Conservation (phyloP, 2,888 invertebrate species). For the Hyppa rectilinea region DNA sequence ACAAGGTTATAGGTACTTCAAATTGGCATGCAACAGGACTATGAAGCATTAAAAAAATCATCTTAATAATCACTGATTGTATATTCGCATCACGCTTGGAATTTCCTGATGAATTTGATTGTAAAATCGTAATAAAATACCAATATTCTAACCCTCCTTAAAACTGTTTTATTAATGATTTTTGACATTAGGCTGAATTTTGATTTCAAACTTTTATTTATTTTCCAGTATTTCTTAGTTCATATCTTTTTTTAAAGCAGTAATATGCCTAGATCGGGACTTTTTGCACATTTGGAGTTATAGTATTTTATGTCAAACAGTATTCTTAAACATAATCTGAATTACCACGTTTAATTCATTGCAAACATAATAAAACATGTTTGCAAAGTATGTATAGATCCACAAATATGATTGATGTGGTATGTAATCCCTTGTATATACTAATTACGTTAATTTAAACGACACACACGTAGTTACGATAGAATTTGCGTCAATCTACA, state of each 20-base stretch:
- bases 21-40: slow-evolving; percentile 57
- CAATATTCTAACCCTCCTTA: slow-evolving; percentile 71
- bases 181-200: slow-evolving; percentile 1
- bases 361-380: slow-evolving; percentile 32
- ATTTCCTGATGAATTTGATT: slow-evolving; percentile 75
- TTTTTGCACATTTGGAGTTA: neutral
- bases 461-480: slow-evolving; percentile 65
- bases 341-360: neutral
- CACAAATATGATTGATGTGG: slow-evolving; percentile 46
- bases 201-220: slow-evolving; percentile 6
- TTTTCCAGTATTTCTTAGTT: slow-evolving; percentile 5
- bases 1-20: slow-evolving; percentile 52
- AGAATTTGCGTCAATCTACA: slow-evolving; percentile 69
- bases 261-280: neutral
- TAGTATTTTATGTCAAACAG: neutral
- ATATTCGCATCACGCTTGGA: slow-evolving; percentile 76
- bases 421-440: slow-evolving; percentile 41
- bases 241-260: neutral
- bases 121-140: slow-evolving; percentile 73
- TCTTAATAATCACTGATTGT: slow-evolving; percentile 65
- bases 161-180: slow-evolving; percentile 57
- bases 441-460: slow-evolving; percentile 61
- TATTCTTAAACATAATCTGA: neutral
- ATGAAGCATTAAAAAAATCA: slow-evolving; percentile 57
- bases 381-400: slow-evolving; percentile 27